Evolutionary conservation across 2,113 vertebrate genomes (phyloP).

Genomic region (Mastomys coucha): DNA sequence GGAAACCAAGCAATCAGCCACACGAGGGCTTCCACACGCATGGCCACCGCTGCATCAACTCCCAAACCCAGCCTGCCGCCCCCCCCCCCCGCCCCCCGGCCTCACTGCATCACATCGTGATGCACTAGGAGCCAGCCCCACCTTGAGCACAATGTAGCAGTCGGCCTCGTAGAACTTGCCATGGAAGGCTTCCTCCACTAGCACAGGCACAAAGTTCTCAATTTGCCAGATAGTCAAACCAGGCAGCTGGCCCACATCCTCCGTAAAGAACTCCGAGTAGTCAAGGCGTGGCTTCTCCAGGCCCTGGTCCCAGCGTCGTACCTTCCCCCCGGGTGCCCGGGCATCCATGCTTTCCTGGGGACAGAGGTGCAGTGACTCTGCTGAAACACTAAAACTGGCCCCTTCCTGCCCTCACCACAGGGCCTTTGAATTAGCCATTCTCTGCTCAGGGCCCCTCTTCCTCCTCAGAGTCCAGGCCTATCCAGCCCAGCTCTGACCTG

Average conservation of each 20-base stretch:
- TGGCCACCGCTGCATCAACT: not conserved
- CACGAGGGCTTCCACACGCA: not conserved
- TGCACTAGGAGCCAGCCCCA: not conserved
- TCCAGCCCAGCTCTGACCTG: no score
- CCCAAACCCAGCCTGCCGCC: not conserved
- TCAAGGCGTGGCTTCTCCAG: constrained; percentile 96
- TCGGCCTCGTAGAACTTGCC: constrained; percentile 98
- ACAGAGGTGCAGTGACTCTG: not conserved
- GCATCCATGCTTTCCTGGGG: constrained; percentile 92
- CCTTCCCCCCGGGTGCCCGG: constrained; percentile 90
- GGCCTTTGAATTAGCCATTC: not conserved
- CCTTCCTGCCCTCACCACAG: not conserved
- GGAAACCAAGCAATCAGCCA: rapidly evolving
- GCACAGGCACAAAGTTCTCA: constrained; percentile 94
- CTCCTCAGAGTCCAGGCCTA: not conserved
- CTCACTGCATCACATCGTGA: rapidly evolving
- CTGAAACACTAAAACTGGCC: not conserved
- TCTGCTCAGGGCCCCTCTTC: no score
- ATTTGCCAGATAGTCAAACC: constrained; percentile 96
- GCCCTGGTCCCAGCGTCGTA: constrained; percentile 95
- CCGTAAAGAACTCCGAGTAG: constrained; percentile 97
- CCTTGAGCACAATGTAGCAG: constrained; percentile 99
- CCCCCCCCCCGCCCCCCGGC: not conserved
- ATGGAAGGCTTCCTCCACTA: constrained; percentile 94
- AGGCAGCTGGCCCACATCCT: constrained; percentile 95